A percentile compares a stretch with the other conserved stretches of the same genome.
phyloP scores from a whole-genome alignment of 2,888 invertebrate genomes.

The Automeris io region DNA sequence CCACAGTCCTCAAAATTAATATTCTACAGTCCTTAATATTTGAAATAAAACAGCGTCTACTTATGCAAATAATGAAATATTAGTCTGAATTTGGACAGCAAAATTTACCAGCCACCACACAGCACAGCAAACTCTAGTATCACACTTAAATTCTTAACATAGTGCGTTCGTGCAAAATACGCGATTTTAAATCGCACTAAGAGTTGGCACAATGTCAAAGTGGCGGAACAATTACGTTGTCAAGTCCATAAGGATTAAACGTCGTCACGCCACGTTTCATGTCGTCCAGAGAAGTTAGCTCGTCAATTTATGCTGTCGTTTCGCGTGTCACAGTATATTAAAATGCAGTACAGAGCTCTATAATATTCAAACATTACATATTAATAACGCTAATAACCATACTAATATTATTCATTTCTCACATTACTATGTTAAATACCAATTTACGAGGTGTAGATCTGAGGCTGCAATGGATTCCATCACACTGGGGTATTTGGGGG shows the following conservation, averaged over 20 bases:
- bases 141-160: constrained; percentile 2
- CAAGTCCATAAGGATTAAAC: constrained; percentile 42
- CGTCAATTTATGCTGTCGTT: constrained; percentile 23
- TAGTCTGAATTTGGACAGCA: background rate
- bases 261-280: constrained; percentile 34
- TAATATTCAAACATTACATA: constrained; percentile 1
- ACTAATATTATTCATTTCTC: no score
- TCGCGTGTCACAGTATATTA: background rate
- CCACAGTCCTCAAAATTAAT: no score
- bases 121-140: background rate
- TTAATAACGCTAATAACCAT: no score
- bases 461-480: no score
- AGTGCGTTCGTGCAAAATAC: constrained; percentile 26
- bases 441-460: no score
- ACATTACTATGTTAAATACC: no score
- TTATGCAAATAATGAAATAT: constrained; percentile 3
- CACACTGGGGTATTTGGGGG: no score
- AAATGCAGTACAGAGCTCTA: constrained; percentile 1
- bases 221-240: constrained; percentile 49
- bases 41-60: no score
- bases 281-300: constrained; percentile 29
- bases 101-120: background rate
- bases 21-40: no score
- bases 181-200: constrained; percentile 25
- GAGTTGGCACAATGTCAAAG: constrained; percentile 50